phyloP scores from a whole-genome alignment of 2,797 vertebrate genomes.

The Poliocrania exsul region DNA sequence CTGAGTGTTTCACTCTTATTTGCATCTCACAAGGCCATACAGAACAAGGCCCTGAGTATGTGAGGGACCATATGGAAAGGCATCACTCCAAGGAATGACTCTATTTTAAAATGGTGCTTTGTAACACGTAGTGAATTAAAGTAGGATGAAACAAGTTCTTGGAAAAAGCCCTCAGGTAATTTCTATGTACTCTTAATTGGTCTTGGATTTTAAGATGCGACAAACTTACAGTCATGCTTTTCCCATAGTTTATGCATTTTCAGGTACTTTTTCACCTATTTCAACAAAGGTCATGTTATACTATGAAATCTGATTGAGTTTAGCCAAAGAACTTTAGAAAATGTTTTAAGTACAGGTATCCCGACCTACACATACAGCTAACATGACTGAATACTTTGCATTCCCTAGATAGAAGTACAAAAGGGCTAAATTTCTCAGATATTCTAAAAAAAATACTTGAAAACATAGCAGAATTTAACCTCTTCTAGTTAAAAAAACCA shows the following conservation, averaged over 20 bases:
- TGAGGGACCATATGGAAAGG: background rate
- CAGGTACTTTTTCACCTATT: background rate
- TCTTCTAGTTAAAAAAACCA: background rate
- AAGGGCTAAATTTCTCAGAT: background rate
- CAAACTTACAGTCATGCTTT: background rate
- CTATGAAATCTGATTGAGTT: background rate
- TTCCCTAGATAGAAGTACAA: background rate
- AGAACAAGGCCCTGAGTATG: background rate
- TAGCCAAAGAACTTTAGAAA: background rate
- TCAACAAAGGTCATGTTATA: background rate
- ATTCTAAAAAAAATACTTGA: background rate
- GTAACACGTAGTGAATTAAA: background rate
- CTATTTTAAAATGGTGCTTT: background rate
- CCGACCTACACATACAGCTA: background rate
- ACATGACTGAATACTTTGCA: background rate
- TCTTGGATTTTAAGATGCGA: background rate
- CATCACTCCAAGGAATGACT: background rate
- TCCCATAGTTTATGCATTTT: background rate
- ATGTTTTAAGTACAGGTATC: fast-evolving
- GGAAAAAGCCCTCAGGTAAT: background rate
- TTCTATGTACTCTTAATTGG: background rate
- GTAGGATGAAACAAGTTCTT: background rate
- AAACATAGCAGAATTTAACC: background rate
- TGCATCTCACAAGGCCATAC: background rate
- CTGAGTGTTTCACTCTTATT: background rate